Conservation (phyloP, 2,888 invertebrate genomes). For the Ophion obscuratus region DNA sequence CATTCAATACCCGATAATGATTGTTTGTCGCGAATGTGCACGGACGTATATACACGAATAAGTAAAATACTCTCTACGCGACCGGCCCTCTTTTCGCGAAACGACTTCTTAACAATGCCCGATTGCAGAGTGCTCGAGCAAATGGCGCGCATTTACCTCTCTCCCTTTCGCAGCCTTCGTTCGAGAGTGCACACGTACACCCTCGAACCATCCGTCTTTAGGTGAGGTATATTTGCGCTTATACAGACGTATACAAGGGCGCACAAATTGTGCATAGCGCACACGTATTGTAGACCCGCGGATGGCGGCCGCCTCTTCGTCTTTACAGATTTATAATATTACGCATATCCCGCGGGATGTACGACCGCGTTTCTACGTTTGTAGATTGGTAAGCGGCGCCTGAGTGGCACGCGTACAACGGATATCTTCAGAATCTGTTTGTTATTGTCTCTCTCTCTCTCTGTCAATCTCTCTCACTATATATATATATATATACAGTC, state of each 20-base stretch:
- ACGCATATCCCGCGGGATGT: constrained; percentile 14
- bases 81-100: constrained; percentile 38
- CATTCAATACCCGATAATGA: constrained; percentile 57
- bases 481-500: no score
- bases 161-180: constrained; percentile 24
- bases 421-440: constrained; percentile 46
- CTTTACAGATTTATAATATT: constrained; percentile 51
- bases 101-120: constrained; percentile 63
- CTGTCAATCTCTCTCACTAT: neutral
- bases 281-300: constrained; percentile 12
- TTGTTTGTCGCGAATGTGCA: constrained; percentile 57
- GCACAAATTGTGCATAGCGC: neutral
- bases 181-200: constrained; percentile 11
- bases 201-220: constrained; percentile 30
- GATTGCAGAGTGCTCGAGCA: constrained; percentile 49
- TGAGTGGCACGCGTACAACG: constrained; percentile 52
- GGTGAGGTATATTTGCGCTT: neutral
- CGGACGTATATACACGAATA: constrained; percentile 9
- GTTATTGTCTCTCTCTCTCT: constrained; percentile 21
- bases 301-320: neutral
- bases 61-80: constrained; percentile 13
- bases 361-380: constrained; percentile 44
- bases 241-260: neutral
- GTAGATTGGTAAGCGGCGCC: constrained; percentile 41
- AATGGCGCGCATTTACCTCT: constrained; percentile 55